Base-by-base conservation (phyloP, 2,888 invertebrate genomes). In the Nomada flava region DNA sequence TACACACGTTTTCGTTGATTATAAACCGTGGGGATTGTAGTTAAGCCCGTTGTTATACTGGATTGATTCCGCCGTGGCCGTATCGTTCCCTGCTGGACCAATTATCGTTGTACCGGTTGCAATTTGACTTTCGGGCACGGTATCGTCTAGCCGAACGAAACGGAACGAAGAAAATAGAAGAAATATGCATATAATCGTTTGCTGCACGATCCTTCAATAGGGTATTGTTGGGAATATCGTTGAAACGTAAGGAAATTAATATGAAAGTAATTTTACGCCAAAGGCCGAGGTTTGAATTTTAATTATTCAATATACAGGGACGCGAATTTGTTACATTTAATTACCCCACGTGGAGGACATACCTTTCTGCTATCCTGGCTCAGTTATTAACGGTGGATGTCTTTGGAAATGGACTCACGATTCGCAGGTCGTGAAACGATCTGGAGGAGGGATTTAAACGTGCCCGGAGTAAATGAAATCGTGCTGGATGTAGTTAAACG, bases 401-500 rank as follows among this genome's bases (percentile, higher is more conserved):
- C 83, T 74, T 77, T 76, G 76, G 73, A 76, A 82, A 82, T 82
- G 82, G 73, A 57, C 82, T 64, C 73, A 62, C 82, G 82, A 73
- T 70, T 72, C 64, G 82, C 76, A 82, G 59, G 55, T n/a, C 71
- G 67, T 18, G 70, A 29, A 77, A 77, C 62, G 63, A 50, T 13
- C 68, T 68, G 47, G 50, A 50, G 73, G 55, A 60, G 83, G 76
- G 76, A 72, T 79, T 69, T 78, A 76, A 76, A 83, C 64, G 83
- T 64, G 79, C 69, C 42, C 11, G 83, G 60, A 69, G 79, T 80
- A 83, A 85, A 85, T 85, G 84, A 80, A 80, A 83, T 76, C 84
- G 81, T 60, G 60, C 52, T 76, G 77, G 71, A 73, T 62, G 83
- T 67, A 76, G 79, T 77, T 80, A 80, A 84, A 77, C 60, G 83